A percentile compares a stretch with the other conserved stretches of the same genome.
phyloP scores from a whole-genome alignment of 2,888 invertebrate species.

The Tenthredo notha region DNA sequence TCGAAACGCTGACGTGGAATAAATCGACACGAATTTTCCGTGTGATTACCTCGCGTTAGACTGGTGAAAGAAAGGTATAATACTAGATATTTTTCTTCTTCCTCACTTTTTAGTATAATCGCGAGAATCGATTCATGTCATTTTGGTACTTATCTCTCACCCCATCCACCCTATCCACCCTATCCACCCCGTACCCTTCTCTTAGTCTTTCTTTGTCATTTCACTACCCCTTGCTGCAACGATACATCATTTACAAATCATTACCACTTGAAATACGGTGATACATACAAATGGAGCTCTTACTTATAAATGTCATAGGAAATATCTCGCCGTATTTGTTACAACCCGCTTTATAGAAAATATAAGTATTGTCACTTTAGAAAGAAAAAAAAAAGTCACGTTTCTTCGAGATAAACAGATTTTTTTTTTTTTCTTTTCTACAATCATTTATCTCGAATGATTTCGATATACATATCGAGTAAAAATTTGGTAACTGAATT shows the following conservation, averaged over 20 bases:
- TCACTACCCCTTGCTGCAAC: not conserved
- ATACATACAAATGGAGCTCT: conserved; percentile 18
- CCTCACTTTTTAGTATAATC: conserved; percentile 33
- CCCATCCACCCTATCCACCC: not conserved
- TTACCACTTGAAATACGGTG: conserved; percentile 21
- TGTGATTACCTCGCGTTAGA: conserved; percentile 49
- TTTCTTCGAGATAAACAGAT: not conserved
- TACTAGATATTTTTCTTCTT: conserved; percentile 41
- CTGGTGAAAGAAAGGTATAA: conserved; percentile 33
- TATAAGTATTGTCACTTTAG: not conserved
- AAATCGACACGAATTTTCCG: conserved; percentile 52
- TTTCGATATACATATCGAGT: too few relatives aligned
- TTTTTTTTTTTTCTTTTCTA: not conserved
- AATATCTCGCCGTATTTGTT: not conserved
- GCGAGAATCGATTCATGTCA: conserved; percentile 18
- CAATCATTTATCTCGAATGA: not conserved
- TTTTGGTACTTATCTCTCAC: conserved; percentile 28
- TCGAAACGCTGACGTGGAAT: conserved; percentile 50
- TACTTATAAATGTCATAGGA: not conserved
- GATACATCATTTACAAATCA: conserved; percentile 40
- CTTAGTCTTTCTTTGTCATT: not conserved
- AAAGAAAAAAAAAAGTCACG: not conserved
- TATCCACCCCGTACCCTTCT: not conserved
- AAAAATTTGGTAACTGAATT: not conserved
- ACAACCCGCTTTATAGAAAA: not conserved